These are phyloP conservation scores for Formica exsecta DNA, from an alignment of 1,140 invertebrate genomes.

Conservation along the genomic window DNA sequence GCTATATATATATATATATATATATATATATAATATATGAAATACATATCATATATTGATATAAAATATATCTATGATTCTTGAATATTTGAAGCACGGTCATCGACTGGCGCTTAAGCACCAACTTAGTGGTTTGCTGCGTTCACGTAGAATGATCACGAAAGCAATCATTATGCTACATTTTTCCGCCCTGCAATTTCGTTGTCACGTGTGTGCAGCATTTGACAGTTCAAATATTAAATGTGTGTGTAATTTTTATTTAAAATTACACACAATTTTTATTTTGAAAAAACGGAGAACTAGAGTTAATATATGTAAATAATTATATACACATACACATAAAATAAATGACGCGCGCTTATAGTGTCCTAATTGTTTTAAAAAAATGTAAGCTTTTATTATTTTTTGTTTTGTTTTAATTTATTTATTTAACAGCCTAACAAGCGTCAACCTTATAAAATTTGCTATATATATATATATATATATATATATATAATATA, in stretches of 20 bases:
- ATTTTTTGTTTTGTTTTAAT: not conserved
- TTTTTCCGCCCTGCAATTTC: conserved; percentile 30
- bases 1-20: too few species aligned
- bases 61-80: conserved; percentile 23
- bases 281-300: too few species aligned
- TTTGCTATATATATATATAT: not conserved
- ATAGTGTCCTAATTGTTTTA: not conserved
- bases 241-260: too few species aligned
- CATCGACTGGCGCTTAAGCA: conserved; percentile 2
- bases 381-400: not conserved
- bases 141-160: conserved; percentile 44
- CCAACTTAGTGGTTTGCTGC: not conserved
- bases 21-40: too few species aligned
- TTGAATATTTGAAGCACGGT: conserved; percentile 4
- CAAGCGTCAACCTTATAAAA: not conserved
- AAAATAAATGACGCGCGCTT: too few species aligned
- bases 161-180: conserved; percentile 17
- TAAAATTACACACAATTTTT: too few species aligned
- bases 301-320: too few species aligned
- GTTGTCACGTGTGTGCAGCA: not conserved
- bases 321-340: too few species aligned
- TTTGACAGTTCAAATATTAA: too few species aligned
- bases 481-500: too few species aligned
- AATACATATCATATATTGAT: too few species aligned
- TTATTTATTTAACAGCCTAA: not conserved